These are phyloP conservation scores for Ptilorrhoa leucosticta DNA, from an alignment of 2,113 vertebrate species.

Conservation along the genomic window DNA sequence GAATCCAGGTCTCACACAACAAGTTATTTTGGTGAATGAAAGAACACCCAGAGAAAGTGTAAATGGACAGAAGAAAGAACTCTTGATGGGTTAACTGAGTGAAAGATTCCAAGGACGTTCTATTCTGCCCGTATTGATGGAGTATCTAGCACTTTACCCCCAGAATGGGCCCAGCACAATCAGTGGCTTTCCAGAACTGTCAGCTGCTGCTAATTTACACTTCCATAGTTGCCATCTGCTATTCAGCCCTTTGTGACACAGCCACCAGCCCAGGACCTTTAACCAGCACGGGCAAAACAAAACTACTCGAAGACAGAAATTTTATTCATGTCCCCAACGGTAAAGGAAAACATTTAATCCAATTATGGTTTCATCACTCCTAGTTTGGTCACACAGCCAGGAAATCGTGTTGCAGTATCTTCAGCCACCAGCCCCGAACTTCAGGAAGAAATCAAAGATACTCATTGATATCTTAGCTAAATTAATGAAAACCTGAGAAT, in stretches of 20 bases:
- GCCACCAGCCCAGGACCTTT: constrained; percentile 2
- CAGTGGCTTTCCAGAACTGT: neutral
- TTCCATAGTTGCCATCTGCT: constrained; percentile 58
- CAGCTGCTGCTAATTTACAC: constrained; percentile 60
- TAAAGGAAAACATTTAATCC: constrained; percentile 11
- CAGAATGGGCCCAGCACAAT: neutral
- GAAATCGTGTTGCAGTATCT: neutral
- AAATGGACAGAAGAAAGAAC: neutral
- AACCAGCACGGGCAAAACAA: neutral
- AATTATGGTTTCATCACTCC: neutral
- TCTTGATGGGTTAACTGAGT: neutral
- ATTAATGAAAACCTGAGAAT: neutral
- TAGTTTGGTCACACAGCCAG: neutral
- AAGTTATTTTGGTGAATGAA: neutral
- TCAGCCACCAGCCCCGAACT: neutral
- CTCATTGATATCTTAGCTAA: neutral
- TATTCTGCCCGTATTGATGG: neutral
- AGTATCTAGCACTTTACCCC: neutral
- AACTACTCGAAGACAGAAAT: neutral
- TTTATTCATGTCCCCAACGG: neutral
- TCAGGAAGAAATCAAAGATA: neutral
- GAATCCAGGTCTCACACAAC: neutral
- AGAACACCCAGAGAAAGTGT: neutral
- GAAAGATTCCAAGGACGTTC: neutral
- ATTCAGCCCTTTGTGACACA: neutral